Base-by-base conservation (phyloP, 1,140 invertebrate species). In the Chironomus tepperi region DNA sequence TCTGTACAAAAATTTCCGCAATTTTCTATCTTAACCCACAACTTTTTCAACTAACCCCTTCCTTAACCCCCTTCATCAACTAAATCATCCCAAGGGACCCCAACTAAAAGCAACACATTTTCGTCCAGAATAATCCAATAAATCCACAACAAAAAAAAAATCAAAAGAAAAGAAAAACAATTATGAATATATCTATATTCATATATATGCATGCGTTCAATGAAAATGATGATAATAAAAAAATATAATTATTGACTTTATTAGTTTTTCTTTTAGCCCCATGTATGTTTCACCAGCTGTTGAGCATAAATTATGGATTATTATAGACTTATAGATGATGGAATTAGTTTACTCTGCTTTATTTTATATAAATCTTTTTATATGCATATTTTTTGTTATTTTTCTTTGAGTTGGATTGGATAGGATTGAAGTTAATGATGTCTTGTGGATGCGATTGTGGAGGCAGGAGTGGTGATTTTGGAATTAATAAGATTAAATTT, bases 231-330 rank as follows among this genome's bases (percentile, higher is more conserved):
- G 24, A 34, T 34, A 34, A 34, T 34, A 34, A 34, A 34, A 34
- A 34, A 34, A 34, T 21, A 70, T 70, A 70, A 70, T 70, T 70
- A 70, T 19, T 70, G 18, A 16, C 65, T 16, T 21, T 34, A 34
- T 34, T 34, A 34, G 24, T 34, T 70, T n/a, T 16, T 8, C 16
- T 19, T 21, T 12, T 70, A 9, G 47, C 16, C 18, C n/a, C 18
- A 18, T 70, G 16, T 70, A 16, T 70, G 16, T 18, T 18, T 70
- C 7, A 70, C 65, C 65, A 70, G 65, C 65, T 70, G 65, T 70
- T 70, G 16, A 18, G 19, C 18, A 70, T 70, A 70, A 70, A 70
- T 70, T 70, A 70, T 70, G 65, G 65, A 70, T 70, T 70, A 70
- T 70, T 70, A 70, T 70, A 10, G 9, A n/a, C n/a, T 12, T 12